Conservation (phyloP, 2,888 invertebrate genomes). For the Tenthredo amoena region DNA sequence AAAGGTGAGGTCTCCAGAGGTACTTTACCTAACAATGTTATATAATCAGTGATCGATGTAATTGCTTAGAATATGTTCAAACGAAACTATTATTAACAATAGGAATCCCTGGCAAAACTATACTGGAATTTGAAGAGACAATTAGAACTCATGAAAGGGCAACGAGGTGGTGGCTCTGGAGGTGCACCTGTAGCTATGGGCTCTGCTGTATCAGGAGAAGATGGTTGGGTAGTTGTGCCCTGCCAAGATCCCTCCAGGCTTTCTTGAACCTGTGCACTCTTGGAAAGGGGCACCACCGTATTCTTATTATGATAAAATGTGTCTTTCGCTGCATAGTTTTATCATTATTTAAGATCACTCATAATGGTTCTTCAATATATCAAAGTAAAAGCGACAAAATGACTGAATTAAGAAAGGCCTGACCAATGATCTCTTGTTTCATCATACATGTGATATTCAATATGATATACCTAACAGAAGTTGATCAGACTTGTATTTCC, state of each 20-base stretch:
- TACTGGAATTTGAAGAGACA: conserved; percentile 85
- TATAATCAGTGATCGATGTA: background rate
- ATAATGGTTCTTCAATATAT: conserved; percentile 20
- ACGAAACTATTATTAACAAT: conserved; percentile 56
- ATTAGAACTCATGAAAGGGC: conserved; percentile 79
- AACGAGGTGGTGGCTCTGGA: conserved; percentile 67
- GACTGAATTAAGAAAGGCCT: conserved; percentile 31
- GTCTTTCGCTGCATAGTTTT: conserved; percentile 42
- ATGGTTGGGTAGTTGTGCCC: conserved; percentile 80
- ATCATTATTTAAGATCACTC: conserved; percentile 36
- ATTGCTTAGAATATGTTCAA: background rate
- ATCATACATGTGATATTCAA: conserved; percentile 24
- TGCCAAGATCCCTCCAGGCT: conserved; percentile 70
- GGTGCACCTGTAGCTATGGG: conserved; percentile 55
- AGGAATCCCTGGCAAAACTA: conserved; percentile 85
- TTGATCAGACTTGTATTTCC: background rate
- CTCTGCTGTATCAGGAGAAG: conserved; percentile 72
- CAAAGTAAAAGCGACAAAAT: conserved; percentile 11
- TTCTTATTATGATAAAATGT: conserved; percentile 46
- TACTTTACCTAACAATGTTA: conserved; percentile 31
- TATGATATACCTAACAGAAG: conserved; percentile 6
- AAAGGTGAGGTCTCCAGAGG: conserved; percentile 80
- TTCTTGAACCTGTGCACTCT: conserved; percentile 62
- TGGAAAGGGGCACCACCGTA: conserved; percentile 41
- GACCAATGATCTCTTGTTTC: conserved; percentile 21